phyloP scores from a whole-genome alignment of 35 echinoderm and acorn worm species.

The Patiria miniata region DNA sequence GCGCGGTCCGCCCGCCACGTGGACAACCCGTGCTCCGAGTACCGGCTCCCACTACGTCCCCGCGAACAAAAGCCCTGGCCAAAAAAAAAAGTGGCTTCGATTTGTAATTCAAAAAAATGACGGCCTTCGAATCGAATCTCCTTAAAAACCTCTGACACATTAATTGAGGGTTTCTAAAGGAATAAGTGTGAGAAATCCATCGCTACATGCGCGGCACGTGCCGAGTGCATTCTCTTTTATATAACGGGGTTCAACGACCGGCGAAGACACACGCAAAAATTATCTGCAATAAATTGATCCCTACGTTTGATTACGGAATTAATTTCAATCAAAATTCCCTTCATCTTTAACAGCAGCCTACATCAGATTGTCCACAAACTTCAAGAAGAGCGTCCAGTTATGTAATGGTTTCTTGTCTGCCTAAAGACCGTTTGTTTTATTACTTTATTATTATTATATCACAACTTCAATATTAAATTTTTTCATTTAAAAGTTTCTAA shows the following conservation, averaged over 20 bases:
- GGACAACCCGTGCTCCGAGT: neutral
- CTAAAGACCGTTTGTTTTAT: too few relatives aligned
- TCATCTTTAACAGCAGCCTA: too few relatives aligned
- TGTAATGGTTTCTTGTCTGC: too few relatives aligned
- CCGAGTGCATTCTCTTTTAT: neutral
- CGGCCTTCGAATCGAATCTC: neutral
- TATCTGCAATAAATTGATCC: neutral
- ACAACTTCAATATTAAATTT: too few relatives aligned
- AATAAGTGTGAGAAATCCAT: neutral
- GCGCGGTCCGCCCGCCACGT: constrained; percentile 3
- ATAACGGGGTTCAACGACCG: neutral
- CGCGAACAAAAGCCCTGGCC: neutral
- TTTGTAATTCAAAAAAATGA: neutral
- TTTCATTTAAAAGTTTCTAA: too few relatives aligned
- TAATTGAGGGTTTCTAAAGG: neutral
- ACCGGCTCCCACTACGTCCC: neutral
- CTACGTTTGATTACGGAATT: neutral
- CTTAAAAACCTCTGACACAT: neutral
- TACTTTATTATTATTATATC: too few relatives aligned
- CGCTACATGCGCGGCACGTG: neutral
- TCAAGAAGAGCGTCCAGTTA: too few relatives aligned
- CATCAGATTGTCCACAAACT: too few relatives aligned
- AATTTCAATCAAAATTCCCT: neutral
- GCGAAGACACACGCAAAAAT: neutral
- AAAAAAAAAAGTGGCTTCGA: constrained; percentile 11